Percentiles rank a stretch among this genome's conserved stretches.
phyloP scores from a whole-genome alignment of 2,888 invertebrate species.

The Scrobipalpa atriplicella region DNA sequence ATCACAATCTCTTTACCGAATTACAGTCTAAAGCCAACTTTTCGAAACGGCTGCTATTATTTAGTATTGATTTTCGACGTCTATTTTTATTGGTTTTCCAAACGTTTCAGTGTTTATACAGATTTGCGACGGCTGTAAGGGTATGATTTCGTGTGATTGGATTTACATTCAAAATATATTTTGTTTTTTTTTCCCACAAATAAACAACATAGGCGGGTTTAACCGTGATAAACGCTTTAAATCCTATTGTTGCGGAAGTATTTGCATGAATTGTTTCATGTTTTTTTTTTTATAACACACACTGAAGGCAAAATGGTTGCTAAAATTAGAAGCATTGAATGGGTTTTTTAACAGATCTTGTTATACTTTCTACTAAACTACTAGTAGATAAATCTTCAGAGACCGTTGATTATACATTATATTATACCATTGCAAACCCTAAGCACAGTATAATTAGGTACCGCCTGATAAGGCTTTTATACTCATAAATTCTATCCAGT shows the following conservation, averaged over 20 bases:
- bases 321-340: no score
- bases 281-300: background rate
- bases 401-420: no score
- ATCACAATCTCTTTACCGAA: background rate
- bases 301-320: background rate
- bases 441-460: no score
- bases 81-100: constrained; percentile 66
- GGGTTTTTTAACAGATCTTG: no score
- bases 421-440: no score
- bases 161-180: constrained; percentile 51
- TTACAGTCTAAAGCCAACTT: constrained; percentile 67
- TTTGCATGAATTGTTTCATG: background rate
- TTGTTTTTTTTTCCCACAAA: constrained; percentile 22
- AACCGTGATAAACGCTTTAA: constrained; percentile 14
- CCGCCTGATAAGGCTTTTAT: background rate
- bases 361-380: no score
- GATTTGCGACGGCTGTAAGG: constrained; percentile 61
- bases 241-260: constrained; percentile 10
- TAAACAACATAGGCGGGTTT: background rate
- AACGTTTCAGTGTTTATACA: constrained; percentile 59
- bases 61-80: constrained; percentile 72
- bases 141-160: constrained; percentile 58
- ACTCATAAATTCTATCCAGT: constrained; percentile 30
- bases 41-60: constrained; percentile 66
- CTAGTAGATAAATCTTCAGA: no score